These are phyloP conservation scores for Glomeris maerens DNA, from an alignment of 1,140 invertebrate species.

Conservation along the genomic window DNA sequence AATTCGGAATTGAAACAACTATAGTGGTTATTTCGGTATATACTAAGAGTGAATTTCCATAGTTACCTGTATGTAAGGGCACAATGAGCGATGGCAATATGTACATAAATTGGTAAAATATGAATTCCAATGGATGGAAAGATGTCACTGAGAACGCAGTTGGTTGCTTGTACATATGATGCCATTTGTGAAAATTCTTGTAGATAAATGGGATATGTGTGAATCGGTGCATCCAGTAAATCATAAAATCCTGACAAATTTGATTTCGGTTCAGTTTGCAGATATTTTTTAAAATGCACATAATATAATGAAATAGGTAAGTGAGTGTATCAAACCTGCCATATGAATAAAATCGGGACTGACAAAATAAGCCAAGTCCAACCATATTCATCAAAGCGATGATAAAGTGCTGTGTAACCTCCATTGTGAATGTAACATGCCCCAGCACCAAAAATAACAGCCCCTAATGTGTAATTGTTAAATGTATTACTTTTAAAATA, in stretches of 20 bases:
- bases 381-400: conserved; percentile 43
- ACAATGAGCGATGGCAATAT: conserved; percentile 36
- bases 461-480: conserved; percentile 24
- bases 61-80: conserved; percentile 50
- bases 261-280: too few relatives aligned
- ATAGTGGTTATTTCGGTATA: too few relatives aligned
- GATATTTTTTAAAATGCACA: too few relatives aligned
- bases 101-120: conserved; percentile 30
- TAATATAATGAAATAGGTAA: not conserved
- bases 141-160: conserved; percentile 22
- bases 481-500: not conserved
- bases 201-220: conserved; percentile 23
- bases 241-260: conserved; percentile 17
- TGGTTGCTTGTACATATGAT: conserved; percentile 24
- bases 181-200: conserved; percentile 22
- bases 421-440: conserved; percentile 51
- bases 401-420: conserved; percentile 48
- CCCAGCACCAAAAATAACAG: conserved; percentile 36
- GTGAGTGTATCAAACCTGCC: conserved; percentile 3
- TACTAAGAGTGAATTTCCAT: too few relatives aligned
- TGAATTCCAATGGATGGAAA: conserved; percentile 23
- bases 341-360: conserved; percentile 16
- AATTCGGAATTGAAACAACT: too few relatives aligned
- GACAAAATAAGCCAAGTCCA: conserved; percentile 37
- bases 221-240: conserved; percentile 22